Evolutionary conservation across 2,888 invertebrate species (phyloP).

Genomic region (Pseudococcus jackbeardsleyi): DNA sequence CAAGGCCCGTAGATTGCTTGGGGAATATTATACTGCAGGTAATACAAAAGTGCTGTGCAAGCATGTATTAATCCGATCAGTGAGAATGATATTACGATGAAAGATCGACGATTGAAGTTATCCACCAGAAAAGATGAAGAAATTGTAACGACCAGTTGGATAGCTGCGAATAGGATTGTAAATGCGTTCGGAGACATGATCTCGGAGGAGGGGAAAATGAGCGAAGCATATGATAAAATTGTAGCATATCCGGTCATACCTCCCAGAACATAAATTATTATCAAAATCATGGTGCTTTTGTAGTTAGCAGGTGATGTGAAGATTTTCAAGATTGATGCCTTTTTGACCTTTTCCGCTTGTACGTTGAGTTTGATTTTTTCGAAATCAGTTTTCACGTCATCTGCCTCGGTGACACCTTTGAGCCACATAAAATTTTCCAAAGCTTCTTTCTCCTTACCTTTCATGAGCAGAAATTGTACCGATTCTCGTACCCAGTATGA

Average conservation of each 20-base stretch:
- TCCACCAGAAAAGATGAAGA: background rate
- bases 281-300: background rate
- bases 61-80: background rate
- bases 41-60: conserved; percentile 10
- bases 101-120: background rate
- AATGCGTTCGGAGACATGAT: conserved; percentile 29
- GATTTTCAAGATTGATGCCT: background rate
- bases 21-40: background rate
- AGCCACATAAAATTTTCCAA: background rate
- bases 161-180: background rate
- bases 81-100: conserved; percentile 58
- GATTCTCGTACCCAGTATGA: background rate
- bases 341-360: conserved; percentile 23
- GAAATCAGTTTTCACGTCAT: background rate
- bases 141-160: background rate
- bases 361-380: background rate
- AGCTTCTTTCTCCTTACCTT: conserved; percentile 11
- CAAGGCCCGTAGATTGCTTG: background rate
- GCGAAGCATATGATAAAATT: background rate
- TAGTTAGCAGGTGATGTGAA: background rate
- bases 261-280: background rate
- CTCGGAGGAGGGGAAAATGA: conserved; percentile 26
- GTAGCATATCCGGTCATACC: conserved; percentile 5
- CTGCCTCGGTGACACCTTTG: background rate
- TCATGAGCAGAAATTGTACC: background rate